Conservation (phyloP, 2,888 invertebrate genomes). For the Caenorhabditis angaria region DNA sequence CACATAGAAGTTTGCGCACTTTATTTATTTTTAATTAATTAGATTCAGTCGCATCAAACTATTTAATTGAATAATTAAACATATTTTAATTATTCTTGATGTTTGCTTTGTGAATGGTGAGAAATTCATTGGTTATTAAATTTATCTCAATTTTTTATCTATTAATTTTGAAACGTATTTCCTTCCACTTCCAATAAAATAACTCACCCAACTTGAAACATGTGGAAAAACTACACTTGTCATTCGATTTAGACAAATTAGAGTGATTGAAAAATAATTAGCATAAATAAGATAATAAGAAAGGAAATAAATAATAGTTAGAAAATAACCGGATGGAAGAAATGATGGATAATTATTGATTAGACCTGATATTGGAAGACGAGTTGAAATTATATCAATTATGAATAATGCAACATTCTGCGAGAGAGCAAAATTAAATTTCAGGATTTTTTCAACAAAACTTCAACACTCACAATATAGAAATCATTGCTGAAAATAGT, state of each 20-base stretch:
- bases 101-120: too few relatives aligned
- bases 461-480: conserved; percentile 15
- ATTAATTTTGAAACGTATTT: too few relatives aligned
- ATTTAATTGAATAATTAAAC: too few relatives aligned
- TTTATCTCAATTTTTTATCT: too few relatives aligned
- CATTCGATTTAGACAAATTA: conserved; percentile 39
- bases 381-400: conserved; percentile 24
- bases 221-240: conserved; percentile 31
- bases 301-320: conserved; percentile 20
- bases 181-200: too few relatives aligned
- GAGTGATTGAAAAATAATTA: conserved; percentile 25
- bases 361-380: conserved; percentile 30
- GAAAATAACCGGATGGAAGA: conserved; percentile 14
- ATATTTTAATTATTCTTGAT: too few relatives aligned
- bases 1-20: too few relatives aligned
- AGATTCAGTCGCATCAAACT: too few relatives aligned
- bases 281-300: conserved; percentile 36
- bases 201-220: conserved; percentile 13
- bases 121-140: too few relatives aligned
- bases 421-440: background rate
- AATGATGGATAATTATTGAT: conserved; percentile 14
- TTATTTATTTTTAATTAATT: too few relatives aligned
- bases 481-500: conserved; percentile 31
- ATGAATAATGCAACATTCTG: conserved; percentile 32
- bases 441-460: background rate